Evolutionary conservation across 2,888 invertebrate species (phyloP).

Genomic region (Polyploca ridens): DNA sequence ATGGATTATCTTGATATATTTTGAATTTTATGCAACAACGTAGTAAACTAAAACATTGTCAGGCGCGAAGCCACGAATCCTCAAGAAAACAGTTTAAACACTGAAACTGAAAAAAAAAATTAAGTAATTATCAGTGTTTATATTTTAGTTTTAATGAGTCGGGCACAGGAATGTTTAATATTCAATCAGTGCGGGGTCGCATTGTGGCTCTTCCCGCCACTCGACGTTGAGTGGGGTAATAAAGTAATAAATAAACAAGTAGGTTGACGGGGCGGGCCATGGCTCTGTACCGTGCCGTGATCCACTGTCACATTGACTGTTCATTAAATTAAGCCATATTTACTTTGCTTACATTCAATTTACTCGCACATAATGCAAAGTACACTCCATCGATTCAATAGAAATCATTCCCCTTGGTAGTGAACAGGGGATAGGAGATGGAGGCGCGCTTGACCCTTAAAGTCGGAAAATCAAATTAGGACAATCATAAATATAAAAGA

Average conservation of each 20-base stretch:
- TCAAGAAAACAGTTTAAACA: not conserved
- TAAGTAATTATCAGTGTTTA: constrained; percentile 28
- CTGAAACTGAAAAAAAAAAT: constrained; percentile 17
- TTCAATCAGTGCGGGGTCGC: constrained; percentile 70
- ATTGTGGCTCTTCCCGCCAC: constrained; percentile 70
- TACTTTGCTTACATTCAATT: constrained; percentile 13
- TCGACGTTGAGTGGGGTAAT: constrained; percentile 73
- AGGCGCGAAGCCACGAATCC: not conserved
- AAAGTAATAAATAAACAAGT: constrained; percentile 78
- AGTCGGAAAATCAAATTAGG: constrained; percentile 8
- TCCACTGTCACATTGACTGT: constrained; percentile 39
- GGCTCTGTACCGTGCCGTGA: constrained; percentile 31
- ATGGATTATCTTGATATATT: too few relatives aligned
- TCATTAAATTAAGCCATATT: constrained; percentile 36
- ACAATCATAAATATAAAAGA: constrained; percentile 3
- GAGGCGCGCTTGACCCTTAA: constrained; percentile 8
- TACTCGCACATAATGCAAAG: not conserved
- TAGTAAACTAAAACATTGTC: too few relatives aligned
- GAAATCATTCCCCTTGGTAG: not conserved
- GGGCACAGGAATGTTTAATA: constrained; percentile 65
- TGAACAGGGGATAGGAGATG: not conserved
- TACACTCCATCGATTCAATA: constrained; percentile 9
- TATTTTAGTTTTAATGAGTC: constrained; percentile 31
- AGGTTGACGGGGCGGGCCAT: constrained; percentile 48
- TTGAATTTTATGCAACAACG: too few relatives aligned